phyloP scores from a whole-genome alignment of 2,888 invertebrate genomes.

The Luperina nickerlii region DNA sequence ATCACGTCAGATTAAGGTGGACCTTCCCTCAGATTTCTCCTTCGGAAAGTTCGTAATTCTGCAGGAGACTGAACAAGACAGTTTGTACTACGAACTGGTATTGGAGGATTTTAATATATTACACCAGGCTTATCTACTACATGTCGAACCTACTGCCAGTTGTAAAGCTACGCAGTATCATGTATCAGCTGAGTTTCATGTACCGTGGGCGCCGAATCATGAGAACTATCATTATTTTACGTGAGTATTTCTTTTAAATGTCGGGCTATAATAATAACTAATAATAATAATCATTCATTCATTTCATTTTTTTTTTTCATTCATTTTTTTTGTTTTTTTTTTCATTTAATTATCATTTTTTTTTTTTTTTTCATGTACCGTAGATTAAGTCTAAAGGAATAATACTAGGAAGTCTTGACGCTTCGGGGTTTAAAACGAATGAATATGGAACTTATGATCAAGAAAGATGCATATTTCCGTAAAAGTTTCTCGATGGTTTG shows the following conservation, averaged over 20 bases:
- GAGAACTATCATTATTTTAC: constrained; percentile 91
- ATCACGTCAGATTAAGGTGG: constrained; percentile 78
- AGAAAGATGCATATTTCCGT: not conserved
- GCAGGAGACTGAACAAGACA: constrained; percentile 89
- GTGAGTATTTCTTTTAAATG: constrained; percentile 80
- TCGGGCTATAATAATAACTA: too few relatives aligned
- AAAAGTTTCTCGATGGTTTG: not conserved
- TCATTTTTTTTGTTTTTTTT: too few relatives aligned
- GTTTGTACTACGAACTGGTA: constrained; percentile 91
- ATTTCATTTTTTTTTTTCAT: too few relatives aligned
- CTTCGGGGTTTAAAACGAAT: not conserved
- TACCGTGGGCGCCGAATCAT: constrained; percentile 92
- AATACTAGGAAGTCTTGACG: not conserved
- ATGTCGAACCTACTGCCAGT: constrained; percentile 89
- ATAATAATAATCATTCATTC: too few relatives aligned
- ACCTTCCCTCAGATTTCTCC: constrained; percentile 81
- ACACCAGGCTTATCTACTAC: constrained; percentile 91
- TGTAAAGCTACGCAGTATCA: constrained; percentile 87
- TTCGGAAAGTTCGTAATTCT: constrained; percentile 81
- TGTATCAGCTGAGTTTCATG: constrained; percentile 90
- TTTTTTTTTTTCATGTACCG: too few relatives aligned
- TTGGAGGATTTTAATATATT: constrained; percentile 90
- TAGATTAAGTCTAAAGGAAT: not conserved
- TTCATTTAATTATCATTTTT: too few relatives aligned
- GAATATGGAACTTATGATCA: not conserved